Base-by-base conservation (phyloP, 2,888 invertebrate genomes). In the Fragum sueziense region DNA sequence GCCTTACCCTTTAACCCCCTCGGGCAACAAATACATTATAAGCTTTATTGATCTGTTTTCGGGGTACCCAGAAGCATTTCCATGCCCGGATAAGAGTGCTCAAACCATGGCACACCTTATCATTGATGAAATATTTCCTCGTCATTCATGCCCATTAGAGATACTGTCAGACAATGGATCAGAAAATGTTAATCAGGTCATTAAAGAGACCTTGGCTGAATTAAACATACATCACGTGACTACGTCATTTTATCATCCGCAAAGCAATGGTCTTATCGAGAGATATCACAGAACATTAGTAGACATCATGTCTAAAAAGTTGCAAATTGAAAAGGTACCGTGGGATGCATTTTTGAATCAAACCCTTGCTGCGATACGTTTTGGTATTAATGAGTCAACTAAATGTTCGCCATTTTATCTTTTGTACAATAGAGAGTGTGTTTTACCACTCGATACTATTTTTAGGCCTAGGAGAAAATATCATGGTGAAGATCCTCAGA, bases 361-460 rank as follows among this genome's bases (percentile, higher is more conserved):
- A 61, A 65, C 76, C 29, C 34, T 82, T 34, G 76, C 80, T 22
- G 83, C 74, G 7, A 72, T 83, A 14, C 33, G 80, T 14, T 85
- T 80, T 51, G 73, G 57, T 57, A 41, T 68, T 11, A 79, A 65
- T 68, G 79, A 80, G 57, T 76, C 73, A 14, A 65, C n/a, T 80
- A 34, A 71, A 67, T 77, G 34, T 47, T 70, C 77, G 0, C 80
- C 84, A n/a, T 84, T 80, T 52, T 79, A 27, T 33, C 34, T 83
- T 3, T 29, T 83, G 6, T 83, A 79, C 29, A 77, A 75, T n/a
- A 62, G 79, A 20, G 83, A 85, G 7, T 67, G 61, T 17, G 76
- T 81, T n/a, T 52, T 79, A 17, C 81, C 79, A 14, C 33, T 83
- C 25, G 83, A 83, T 29, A 79, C 76, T 37, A 29, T 83, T 0